These are phyloP conservation scores for Rhinoderma darwinii DNA, from an alignment of 2,113 vertebrate genomes.

Conservation along the genomic window DNA sequence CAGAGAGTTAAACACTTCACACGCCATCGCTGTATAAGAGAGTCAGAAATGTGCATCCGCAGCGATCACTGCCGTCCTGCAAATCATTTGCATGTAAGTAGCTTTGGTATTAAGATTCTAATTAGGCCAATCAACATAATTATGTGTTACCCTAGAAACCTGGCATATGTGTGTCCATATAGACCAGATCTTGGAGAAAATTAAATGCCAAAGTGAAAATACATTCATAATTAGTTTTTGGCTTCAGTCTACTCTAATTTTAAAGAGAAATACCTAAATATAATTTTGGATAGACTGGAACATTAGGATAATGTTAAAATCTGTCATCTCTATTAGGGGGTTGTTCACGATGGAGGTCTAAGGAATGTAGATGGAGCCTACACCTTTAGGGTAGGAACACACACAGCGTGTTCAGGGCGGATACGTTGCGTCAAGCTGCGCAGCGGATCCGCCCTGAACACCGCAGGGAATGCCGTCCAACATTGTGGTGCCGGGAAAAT, in stretches of 20 bases:
- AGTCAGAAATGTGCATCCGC: not conserved
- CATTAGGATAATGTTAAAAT: too few relatives aligned
- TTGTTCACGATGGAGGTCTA: too few relatives aligned
- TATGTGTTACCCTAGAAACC: slow-evolving; percentile 57
- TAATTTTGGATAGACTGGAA: not conserved
- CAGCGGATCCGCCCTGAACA: too few relatives aligned
- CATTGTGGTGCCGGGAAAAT: too few relatives aligned
- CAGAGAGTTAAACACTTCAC: slow-evolving; percentile 17
- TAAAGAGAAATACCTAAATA: not conserved
- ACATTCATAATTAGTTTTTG: slow-evolving; percentile 36
- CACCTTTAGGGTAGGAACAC: too few relatives aligned
- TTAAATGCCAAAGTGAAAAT: slow-evolving; percentile 23
- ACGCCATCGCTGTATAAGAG: not conserved
- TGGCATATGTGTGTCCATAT: slow-evolving; percentile 42
- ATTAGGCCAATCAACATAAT: slow-evolving; percentile 58
- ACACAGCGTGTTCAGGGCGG: too few relatives aligned
- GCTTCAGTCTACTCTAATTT: not conserved
- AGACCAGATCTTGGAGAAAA: slow-evolving; percentile 32
- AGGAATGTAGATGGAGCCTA: too few relatives aligned
- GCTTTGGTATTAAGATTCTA: slow-evolving; percentile 52
- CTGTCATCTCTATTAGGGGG: too few relatives aligned
- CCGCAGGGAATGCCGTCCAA: too few relatives aligned
- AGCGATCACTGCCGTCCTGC: not conserved
- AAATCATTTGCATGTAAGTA: slow-evolving; percentile 52
- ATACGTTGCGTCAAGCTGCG: too few relatives aligned